Conservation (phyloP, 2,113 vertebrate genomes). For the Atlantisia rogersi region DNA sequence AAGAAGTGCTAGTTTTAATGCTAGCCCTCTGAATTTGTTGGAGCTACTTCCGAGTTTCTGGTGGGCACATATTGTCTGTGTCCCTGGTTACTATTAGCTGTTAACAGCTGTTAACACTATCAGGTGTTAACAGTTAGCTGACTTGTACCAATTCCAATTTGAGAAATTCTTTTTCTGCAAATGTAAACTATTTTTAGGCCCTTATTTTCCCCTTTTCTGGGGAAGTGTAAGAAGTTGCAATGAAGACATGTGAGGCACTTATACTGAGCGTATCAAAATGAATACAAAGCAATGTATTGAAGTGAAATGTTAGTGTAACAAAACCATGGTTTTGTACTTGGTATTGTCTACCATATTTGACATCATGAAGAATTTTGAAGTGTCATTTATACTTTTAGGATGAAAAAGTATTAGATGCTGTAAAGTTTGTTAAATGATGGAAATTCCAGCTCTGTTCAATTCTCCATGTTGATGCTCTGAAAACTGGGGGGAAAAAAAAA, state of each 20-base stretch:
- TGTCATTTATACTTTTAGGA: neutral
- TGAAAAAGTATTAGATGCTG: neutral
- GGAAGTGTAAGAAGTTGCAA: neutral
- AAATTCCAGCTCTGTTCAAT: neutral
- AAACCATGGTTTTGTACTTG: neutral
- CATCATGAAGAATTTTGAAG: neutral
- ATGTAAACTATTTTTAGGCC: neutral
- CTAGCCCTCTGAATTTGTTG: neutral
- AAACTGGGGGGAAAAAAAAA: neutral
- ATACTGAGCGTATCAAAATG: neutral
- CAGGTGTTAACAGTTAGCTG: neutral
- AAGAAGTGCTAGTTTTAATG: neutral
- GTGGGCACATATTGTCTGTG: neutral
- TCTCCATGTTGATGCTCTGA: neutral
- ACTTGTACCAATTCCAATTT: neutral
- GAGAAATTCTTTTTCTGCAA: neutral
- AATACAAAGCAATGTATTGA: neutral
- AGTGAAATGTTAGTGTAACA: neutral
- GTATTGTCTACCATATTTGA: neutral
- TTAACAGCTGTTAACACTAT: too few relatives aligned
- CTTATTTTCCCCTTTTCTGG: neutral
- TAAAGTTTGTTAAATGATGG: neutral
- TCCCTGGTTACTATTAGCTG: neutral
- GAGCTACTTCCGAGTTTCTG: neutral
- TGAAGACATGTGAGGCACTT: neutral